Conservation (phyloP, 2,113 vertebrate species). For the Aythya baeri region DNA sequence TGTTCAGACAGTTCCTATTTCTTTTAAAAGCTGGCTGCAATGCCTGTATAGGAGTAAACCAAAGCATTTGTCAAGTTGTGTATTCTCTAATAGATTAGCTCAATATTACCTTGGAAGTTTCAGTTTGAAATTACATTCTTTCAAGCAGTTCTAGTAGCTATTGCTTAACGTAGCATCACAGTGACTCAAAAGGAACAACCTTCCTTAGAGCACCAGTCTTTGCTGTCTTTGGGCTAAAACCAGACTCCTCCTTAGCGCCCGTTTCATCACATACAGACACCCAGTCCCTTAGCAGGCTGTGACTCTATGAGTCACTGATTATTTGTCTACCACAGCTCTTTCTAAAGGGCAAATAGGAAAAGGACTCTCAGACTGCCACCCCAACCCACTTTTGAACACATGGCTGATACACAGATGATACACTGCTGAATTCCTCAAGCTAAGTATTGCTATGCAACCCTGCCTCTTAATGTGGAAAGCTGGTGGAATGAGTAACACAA, state of each 20-base stretch:
- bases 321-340: background rate
- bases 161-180: background rate
- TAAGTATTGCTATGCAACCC: background rate
- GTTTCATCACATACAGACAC: background rate
- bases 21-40: background rate
- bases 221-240: background rate
- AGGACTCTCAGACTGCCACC: background rate
- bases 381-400: background rate
- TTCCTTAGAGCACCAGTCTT: background rate
- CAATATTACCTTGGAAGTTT: background rate
- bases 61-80: background rate
- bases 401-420: no score
- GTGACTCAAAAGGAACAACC: background rate
- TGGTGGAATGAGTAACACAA: background rate
- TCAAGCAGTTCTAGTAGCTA: background rate
- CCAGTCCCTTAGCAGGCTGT: background rate
- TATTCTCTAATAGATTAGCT: background rate
- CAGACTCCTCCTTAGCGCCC: background rate
- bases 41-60: background rate
- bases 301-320: no score
- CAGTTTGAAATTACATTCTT: background rate
- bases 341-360: background rate
- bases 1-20: background rate
- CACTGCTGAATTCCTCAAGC: background rate
- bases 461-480: no score